Conservation (phyloP, 2,797 vertebrate species). For the Erpetoichthys calabaricus region DNA sequence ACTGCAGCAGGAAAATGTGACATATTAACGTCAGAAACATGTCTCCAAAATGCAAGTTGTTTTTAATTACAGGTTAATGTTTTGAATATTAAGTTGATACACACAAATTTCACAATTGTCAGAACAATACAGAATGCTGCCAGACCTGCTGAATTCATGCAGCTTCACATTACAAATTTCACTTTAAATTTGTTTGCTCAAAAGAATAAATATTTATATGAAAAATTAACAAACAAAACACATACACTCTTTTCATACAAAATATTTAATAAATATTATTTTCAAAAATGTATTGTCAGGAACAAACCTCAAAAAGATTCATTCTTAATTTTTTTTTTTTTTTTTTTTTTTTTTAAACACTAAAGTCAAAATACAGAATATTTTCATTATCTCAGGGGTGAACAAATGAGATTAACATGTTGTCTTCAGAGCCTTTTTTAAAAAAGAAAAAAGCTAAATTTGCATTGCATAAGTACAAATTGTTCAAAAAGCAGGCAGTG, state of each 20-base stretch:
- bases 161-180: no score
- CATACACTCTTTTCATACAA: constrained; percentile 90
- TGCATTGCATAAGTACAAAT: constrained; percentile 24
- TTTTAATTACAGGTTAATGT: no score
- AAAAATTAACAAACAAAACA: constrained; percentile 19
- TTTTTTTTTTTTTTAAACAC: constrained; percentile 80
- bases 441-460: constrained; percentile 32
- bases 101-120: constrained; percentile 1
- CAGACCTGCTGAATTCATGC: constrained; percentile 17
- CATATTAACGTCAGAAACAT: no score
- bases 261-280: constrained; percentile 99
- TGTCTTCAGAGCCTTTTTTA: constrained; percentile 59
- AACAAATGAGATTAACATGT: constrained; percentile 67
- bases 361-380: constrained; percentile 71
- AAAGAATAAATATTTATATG: no score
- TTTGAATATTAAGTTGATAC: not conserved
- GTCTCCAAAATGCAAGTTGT: no score
- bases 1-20: no score
- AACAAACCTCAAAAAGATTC: constrained; percentile 79
- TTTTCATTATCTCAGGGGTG: constrained; percentile 71
- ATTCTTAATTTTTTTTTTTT: constrained; percentile 67
- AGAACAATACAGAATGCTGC: constrained; percentile 19
- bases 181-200: no score
- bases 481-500: constrained; percentile 69
- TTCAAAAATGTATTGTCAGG: constrained; percentile 92